Evolutionary conservation across 2,888 invertebrate genomes (phyloP), one percentile per base, ranked within the genome.

Genomic region (Plagodis dolabraria): DNA sequence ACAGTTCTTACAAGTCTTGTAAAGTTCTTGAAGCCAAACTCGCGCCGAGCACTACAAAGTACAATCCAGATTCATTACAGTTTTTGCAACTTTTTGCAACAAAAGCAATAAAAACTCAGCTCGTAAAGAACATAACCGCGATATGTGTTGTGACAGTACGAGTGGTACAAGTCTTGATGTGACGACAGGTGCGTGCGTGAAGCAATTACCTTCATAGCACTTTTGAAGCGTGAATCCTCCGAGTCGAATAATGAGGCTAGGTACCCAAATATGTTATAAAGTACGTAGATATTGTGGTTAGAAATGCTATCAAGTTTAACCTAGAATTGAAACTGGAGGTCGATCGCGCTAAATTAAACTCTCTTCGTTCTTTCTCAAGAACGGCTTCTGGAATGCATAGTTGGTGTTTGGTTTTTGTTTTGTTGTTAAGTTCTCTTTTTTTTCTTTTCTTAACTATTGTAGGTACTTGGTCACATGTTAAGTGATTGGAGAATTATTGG

Each of bases 211-310:
- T 44, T 60, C 63, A 22, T 22, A 22, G 4, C 22, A 22, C 22
- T 22, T 22, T 63, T 51, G 38, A 47, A 63, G 60, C 63, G 62
- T 63, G 46, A 58, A 60, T 65, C 65, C 65, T 60, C 34, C 33
- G 12, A 43, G 51, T 7, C 35, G 36, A 46, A 47, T 47, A 50
- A 42, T 53, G 34, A 45, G 40, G 33, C 33, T 8, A 47, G 6
- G 44, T 34, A 6, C 9, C 40, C 5, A 40, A 40, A 10, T 40
- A 40, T 7, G 42, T 42, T 9, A 9, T 38, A 38, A 38, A 38
- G 38, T 38, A 38, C 38, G 7, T 22, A 22, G 22, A 2, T 22
- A 22, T 22, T 22, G 22, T 22, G 22, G 22, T 22, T 22, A 4
- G 22, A 22, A 22, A 22, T 22, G 22, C 22, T 22, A 22, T 22